Base-by-base conservation (phyloP, 2,888 invertebrate genomes). In the Drosophila conformis region DNA sequence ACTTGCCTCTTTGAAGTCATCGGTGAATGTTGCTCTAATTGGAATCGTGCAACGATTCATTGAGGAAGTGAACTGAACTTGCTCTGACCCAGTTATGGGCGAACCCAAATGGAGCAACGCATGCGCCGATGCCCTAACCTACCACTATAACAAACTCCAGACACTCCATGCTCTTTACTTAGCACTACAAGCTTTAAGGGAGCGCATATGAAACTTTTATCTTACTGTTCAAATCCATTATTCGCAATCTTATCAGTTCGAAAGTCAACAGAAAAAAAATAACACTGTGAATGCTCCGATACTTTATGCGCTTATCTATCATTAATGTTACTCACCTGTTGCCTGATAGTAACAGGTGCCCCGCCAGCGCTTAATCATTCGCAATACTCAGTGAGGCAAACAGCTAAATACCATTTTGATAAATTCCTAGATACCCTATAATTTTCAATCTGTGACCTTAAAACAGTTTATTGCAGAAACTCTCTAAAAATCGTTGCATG, bases 51-150 rank as follows among this genome's bases (percentile, higher is more conserved):
- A 67, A 78, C 70, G 56, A 58, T 67, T 70, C 65, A 69, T 82
- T 82, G 76, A 78, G 85, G 83, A 83, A 83, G 73, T 90, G 85
- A 85, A 85, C 88, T 90, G 85, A 85, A 85, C 88, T 90, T 88
- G 87, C 49, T 62, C 40, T 87, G 87, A 90, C 90, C 87, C 78
- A 87, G 73, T 90, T 88, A 52, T 46, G 35, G 36, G 18, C 53
- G 36, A 63, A 52, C 60, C 48, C 51, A 53, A 59, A n/a, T 53
- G 51, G 59, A 36, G 62, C 69, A 33, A 59, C 73, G 80, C 83
- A 76, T 78, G 85, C 80, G 67, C 86, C 54, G 69, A 67, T 73
- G 83, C 87, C 90, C 87, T 87, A 90, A 87, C 90, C 89, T 89
- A 87, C 87, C 70, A 68, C 78, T 52, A 80, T 69, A 65, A 51